Base-by-base conservation (phyloP, 2,888 invertebrate species). In the Micropterix aruncella region DNA sequence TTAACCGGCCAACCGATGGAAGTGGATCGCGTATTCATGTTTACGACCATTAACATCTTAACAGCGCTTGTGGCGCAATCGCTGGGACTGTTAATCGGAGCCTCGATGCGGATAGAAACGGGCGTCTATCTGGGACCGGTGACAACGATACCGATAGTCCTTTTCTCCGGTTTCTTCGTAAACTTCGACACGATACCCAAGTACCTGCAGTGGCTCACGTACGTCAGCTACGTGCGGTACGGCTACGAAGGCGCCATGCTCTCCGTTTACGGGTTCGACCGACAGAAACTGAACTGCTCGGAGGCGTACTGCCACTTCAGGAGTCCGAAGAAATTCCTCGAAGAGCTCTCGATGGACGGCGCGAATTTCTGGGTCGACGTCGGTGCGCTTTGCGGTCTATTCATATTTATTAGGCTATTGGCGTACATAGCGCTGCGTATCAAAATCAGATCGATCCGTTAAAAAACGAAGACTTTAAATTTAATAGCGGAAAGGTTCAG, bases 1-100 rank as follows among this genome's bases (percentile, higher is more conserved):
- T 84, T 95, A 80, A 94, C 95, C 18, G 85, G 89, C 5, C 95
- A 96, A 62, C 95, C 94, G n/a, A 77, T 86, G 67, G 91, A 94
- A 57, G 73, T 80, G 44, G 76, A 81, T 47, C 77, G 95, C 43
- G 86, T 89, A 57, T 67, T 82, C 37, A 85, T 89, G 83, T 84
- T 87, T 55, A 73, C 85, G 4, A 75, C 80, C 12, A 70, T 71
- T 48, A 70, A 71, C 59, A 84, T 91, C 48, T 76, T 92, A 42
- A 90, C 91, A 18, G 89, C 93, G 2, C 68, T 95, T 44, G 93
- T 94, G 38, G 88, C 93, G 2, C 95, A 95, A 63, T 91, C 92
- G 38, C 73, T 93, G 40, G 95, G 94, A 2, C 73, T 95, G 18
- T 75, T 95, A 47, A 91, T 95, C 52, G 94, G 95, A 43, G 93